Evolutionary conservation across 2,113 vertebrate genomes (phyloP), one percentile per base, ranked within the genome.

Genomic region (Archocentrus centrarchus): DNA sequence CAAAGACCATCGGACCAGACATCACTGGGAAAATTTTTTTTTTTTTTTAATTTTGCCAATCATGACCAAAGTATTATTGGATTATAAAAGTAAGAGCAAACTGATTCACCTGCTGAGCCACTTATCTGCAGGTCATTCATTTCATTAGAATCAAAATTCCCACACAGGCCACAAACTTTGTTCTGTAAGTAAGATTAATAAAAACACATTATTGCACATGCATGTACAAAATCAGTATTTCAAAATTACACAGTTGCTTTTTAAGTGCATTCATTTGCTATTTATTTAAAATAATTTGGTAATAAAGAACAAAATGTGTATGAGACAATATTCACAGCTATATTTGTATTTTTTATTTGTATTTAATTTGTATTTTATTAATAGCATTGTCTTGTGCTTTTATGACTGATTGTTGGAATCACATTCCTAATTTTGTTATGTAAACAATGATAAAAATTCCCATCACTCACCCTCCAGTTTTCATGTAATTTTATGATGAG

Each of bases 91-190:
- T 18, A 17, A 47, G 3, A 53, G 2, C 1, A 14, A 53, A 20
- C 50, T 55, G 7, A 14, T 37, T 44, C 73, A 90, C 92, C 86
- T 79, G 53, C 59, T 59, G 95, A 93, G 80, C 84, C 89, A 17
- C 93, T 93, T 2, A 94, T 95, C 70, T 93, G 94, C 35, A 97
- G 91, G 70, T 98, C 97, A 61, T 98, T 97, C 84, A 93, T 95
- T 75, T 96, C 92, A 59, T 94, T 96, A 5, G 91, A 95, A 32
- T 98, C 97, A 89, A 96, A 97, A 79, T 98, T 97, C 64, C 97
- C 97, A 92, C 97, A 98, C 18, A 97, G 96, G 58, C 97, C 97
- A 22, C 95, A 96, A 2, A 97, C 95, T 83, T 83, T 89, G n/a
- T 90, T 93, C 97, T 97, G n/a, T 3, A 84, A 60, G 41, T 81